Conservation (phyloP, 1,140 invertebrate species). For the Drosophila prosaltans region DNA sequence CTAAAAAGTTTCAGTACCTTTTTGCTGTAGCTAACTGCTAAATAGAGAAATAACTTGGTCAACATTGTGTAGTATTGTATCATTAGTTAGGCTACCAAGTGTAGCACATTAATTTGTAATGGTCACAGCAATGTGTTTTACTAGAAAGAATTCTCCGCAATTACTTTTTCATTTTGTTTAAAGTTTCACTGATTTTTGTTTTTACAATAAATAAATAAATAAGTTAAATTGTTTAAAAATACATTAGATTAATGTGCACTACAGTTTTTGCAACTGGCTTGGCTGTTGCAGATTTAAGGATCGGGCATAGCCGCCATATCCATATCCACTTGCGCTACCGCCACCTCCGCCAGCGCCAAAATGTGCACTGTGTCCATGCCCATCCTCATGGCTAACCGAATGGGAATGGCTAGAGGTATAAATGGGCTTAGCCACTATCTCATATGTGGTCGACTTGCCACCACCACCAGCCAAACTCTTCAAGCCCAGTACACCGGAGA, state of each 20-base stretch:
- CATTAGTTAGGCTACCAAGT: neutral
- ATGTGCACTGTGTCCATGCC: conserved; percentile 84
- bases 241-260: conserved; percentile 5
- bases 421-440: conserved; percentile 91
- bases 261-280: conserved; percentile 56
- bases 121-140: neutral
- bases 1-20: neutral
- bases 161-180: conserved; percentile 8
- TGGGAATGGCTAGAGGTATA: conserved; percentile 89
- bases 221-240: conserved; percentile 39
- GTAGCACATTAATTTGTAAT: conserved; percentile 2
- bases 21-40: too few species aligned
- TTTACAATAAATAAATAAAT: conserved; percentile 59
- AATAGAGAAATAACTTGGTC: too few species aligned
- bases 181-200: neutral
- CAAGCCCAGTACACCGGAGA: conserved; percentile 90
- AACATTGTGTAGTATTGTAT: neutral
- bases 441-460: conserved; percentile 90
- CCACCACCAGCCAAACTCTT: conserved; percentile 88
- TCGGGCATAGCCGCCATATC: conserved; percentile 84
- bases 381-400: conserved; percentile 87
- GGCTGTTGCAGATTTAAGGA: conserved; percentile 68
- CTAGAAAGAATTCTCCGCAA: neutral
- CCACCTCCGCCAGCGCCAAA: conserved; percentile 86
- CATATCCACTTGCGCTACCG: conserved; percentile 84